Evolutionary conservation across 2,113 vertebrate genomes (phyloP), one percentile per base, ranked within the genome.

Genomic region (Vulpes ferrilata): DNA sequence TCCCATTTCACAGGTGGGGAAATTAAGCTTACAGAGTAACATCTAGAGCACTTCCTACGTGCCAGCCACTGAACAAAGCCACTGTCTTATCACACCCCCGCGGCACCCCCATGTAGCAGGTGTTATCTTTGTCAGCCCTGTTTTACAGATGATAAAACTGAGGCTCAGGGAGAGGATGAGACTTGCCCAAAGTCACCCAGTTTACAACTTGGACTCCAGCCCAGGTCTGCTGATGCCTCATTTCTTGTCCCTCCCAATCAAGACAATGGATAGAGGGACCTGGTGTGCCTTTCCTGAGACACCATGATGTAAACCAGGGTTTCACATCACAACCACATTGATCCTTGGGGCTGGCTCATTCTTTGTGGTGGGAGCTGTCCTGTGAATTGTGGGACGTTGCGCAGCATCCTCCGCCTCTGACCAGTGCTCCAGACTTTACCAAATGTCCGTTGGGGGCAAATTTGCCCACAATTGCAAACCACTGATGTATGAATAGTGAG

Each of bases 251-350:
- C 69, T 65, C 11, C 48, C 67, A 2, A 0, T 43, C 27, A 25
- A 65, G 84, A n/a, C 65, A 1, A 1, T 60, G 22, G 48, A 7
- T 7, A 1, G 60, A 11, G 9, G 57, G 48, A 43, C 9, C 8
- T 13, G 11, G 4, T 0, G 7, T 27, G n/a, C 23, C 38, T 59
- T 65, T 62, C 19, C 48, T 5, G 27, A 55, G n/a, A 48, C 9
- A 0, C 1, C 3, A 0, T 0, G 4, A 25, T 22, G 8, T 8
- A 22, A 23, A 30, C 2, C 51, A 0, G 9, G 48, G 76, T 17
- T 38, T 71, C 43, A 22, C 3, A 17, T 19, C 57, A 2, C 0
- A 3, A 53, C 9, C 7, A 4, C 32, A 0, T 10, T 13, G 55
- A 51, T 64, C 0, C 3, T 27, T 6, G 10, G 30, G 59, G 5